phyloP scores from a whole-genome alignment of 2,888 invertebrate species.

The Zootermopsis nevadensis region DNA sequence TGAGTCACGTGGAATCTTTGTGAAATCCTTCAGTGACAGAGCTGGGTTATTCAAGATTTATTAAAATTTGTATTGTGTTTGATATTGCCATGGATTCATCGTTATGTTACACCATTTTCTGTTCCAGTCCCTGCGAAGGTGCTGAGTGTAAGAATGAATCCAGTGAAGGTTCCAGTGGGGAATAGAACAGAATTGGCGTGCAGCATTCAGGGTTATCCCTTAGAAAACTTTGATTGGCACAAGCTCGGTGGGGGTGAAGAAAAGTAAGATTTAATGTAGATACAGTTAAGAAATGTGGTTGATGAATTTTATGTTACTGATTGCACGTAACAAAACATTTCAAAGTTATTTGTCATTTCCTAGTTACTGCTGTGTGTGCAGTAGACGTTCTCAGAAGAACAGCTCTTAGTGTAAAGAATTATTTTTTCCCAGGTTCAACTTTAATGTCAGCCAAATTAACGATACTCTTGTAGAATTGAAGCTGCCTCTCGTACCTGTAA shows the following conservation, averaged over 20 bases:
- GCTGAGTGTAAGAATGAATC: constrained; percentile 63
- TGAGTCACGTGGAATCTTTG: no score
- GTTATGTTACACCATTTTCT: background rate
- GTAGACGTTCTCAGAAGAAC: no score
- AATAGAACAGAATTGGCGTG: constrained; percentile 68
- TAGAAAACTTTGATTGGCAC: constrained; percentile 68
- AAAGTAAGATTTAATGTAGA: background rate
- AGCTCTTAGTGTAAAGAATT: no score
- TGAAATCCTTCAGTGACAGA: no score
- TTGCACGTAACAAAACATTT: no score
- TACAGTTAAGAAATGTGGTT: no score
- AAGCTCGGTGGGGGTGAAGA: constrained; percentile 66
- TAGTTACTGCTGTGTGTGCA: no score
- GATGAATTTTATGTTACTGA: no score
- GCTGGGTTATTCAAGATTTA: no score
- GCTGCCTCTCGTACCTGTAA: constrained; percentile 68
- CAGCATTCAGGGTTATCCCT: constrained; percentile 70
- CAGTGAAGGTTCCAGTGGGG: constrained; percentile 64
- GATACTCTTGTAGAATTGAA: constrained; percentile 71
- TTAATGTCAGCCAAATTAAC: constrained; percentile 61
- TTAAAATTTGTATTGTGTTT: no score
- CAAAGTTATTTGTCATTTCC: no score
- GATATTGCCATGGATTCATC: no score
- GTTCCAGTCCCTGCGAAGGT: constrained; percentile 67
- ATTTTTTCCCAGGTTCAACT: background rate